Base-by-base conservation (phyloP, 1,140 invertebrate species). In the Scylla paramamosain region DNA sequence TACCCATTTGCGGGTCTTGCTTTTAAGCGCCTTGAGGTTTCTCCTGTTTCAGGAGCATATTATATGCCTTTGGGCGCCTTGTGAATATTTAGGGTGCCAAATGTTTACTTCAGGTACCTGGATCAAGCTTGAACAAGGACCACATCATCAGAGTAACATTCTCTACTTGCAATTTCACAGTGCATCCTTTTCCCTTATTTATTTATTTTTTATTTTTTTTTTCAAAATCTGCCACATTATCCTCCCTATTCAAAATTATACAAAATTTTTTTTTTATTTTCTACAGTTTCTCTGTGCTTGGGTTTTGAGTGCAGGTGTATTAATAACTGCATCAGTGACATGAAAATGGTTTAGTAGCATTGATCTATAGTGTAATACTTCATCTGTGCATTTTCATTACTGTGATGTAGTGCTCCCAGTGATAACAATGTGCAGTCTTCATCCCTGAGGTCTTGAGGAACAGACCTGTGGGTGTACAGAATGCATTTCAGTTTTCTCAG, bases 11-110 rank as follows among this genome's bases (percentile, higher is more conserved):
- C 91, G 91, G 94, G 94, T 95, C 94, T 92, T 92, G 94, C 93
- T 94, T 94, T 94, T 91, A 94, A 94, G 89, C 93, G 93, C 93
- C 93, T 94, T 94, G 93, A 94, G 93, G 93, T 94, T 94, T 82
- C 93, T 94, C 88, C 77, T 82, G 59, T 94, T 94, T 91, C 32
- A 93, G 93, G 93, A 84, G 88, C 88, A 14, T 25, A 91, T 91
- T 94, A 91, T 45, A 91, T 94, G 93, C 93, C 93, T 94, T 84
- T 94, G 39, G 93, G 93, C 93, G 89, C 88, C 88, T 82, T 91
- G 59, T 84, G 39, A 91, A 91, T 29, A 48, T 94, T 91, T 91
- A 14, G 8, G 93, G 93, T 94, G 89, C 45, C 93, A 59, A 84
- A 52, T 83, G 39, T 31, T 86, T 91, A 28, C 88, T 91, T 94